phyloP scores from a whole-genome alignment of 2,888 invertebrate species.

The Branchipolynoe longqiensis region DNA sequence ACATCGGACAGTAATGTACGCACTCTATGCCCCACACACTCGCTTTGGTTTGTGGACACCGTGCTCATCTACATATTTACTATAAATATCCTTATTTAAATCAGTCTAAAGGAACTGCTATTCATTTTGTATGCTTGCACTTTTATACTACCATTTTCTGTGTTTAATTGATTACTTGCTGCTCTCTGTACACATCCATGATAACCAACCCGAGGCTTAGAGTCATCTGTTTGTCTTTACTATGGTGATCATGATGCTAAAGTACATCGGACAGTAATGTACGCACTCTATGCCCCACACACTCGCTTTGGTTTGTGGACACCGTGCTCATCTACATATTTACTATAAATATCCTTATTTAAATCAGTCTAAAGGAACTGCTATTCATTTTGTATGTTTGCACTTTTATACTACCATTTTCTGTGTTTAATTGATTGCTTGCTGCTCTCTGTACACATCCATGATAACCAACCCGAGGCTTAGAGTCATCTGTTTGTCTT shows the following conservation, averaged over 20 bases:
- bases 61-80: neutral
- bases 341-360: neutral
- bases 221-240: slow-evolving; percentile 20
- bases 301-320: neutral
- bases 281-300: slow-evolving; percentile 8
- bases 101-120: too few species aligned
- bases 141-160: neutral
- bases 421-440: too few species aligned
- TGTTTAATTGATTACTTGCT: neutral
- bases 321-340: slow-evolving; percentile 8
- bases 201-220: slow-evolving; percentile 12
- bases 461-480: too few species aligned
- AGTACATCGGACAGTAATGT: slow-evolving; percentile 19
- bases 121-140: neutral
- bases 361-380: too few species aligned
- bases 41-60: neutral
- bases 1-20: neutral
- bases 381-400: too few species aligned
- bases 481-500: slow-evolving; percentile 30
- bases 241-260: slow-evolving; percentile 31
- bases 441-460: too few species aligned
- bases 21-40: neutral
- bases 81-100: neutral
- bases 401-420: too few species aligned
- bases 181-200: neutral